Evolutionary conservation across 2,888 invertebrate genomes (phyloP).

Genomic region (Dyspetes luteomarginatus): DNA sequence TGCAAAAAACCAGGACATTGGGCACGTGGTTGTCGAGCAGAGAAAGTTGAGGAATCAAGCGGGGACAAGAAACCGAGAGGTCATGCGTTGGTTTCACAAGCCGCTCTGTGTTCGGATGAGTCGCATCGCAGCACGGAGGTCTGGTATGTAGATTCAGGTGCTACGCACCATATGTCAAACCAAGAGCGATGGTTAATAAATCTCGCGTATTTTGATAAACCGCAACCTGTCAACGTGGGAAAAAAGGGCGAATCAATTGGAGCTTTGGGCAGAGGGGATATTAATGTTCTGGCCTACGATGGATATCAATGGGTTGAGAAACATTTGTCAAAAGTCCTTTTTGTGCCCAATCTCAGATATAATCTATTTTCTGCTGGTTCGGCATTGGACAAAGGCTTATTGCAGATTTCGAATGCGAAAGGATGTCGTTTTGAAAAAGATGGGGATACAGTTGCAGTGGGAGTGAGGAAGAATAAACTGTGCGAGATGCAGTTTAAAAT

Average conservation of each 20-base stretch:
- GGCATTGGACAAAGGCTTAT: constrained; percentile 59
- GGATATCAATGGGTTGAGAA: constrained; percentile 60
- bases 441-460: constrained; percentile 52
- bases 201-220: constrained; percentile 44
- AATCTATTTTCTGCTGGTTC: constrained; percentile 61
- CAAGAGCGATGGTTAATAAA: constrained; percentile 64
- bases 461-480: constrained; percentile 55
- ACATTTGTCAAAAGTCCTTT: constrained; percentile 51
- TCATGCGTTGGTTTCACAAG: constrained; percentile 37
- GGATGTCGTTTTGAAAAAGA: constrained; percentile 50
- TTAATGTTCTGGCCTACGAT: constrained; percentile 64
- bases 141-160: constrained; percentile 68
- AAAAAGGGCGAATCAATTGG: constrained; percentile 54
- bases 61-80: constrained; percentile 41
- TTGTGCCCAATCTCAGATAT: constrained; percentile 50
- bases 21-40: constrained; percentile 52
- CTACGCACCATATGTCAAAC: constrained; percentile 67
- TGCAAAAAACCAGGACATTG: constrained; percentile 55
- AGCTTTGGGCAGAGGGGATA: constrained; percentile 63
- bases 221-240: constrained; percentile 46
- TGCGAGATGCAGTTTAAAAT: constrained; percentile 56
- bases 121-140: constrained; percentile 1
- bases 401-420: constrained; percentile 51
- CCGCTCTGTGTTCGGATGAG: constrained; percentile 25
- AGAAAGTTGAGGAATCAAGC: neutral